Base-by-base conservation (phyloP, 2,113 vertebrate species). In the Dromiciops gliroides region DNA sequence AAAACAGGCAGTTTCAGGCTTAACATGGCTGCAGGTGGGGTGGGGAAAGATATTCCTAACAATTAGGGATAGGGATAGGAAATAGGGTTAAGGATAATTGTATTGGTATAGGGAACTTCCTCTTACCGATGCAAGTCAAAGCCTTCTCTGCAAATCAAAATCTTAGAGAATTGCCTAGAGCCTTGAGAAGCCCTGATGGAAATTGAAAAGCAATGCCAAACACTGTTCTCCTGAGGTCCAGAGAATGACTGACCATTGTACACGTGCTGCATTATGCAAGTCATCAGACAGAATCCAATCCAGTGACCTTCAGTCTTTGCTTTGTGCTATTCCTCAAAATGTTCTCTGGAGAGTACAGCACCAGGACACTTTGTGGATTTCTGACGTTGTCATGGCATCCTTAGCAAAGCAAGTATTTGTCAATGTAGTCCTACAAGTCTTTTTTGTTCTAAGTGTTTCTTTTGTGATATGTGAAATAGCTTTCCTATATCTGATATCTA, bases 281-380 rank as follows among this genome's bases (percentile, higher is more conserved):
- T 25, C 37, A 51, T 92, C 92, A 93, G 51, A 50, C 93, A 96
- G 50, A 24, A 50, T 92, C 50, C 67, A 95, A 92, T 93, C 92
- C 49, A 89, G 28, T 88, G 22, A 96, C 50, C 50, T 96, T 95
- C 47, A 94, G 49, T 67, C 88, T 96, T 95, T 49, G 93, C 23
- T 91, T 50, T 56, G 89, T 9, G 91, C 52, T 94, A 48, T 28
- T 94, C 89, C 92, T 94, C 92, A 96, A 94, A 95, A 93, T 92
- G 9, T 90, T 91, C 93, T 94, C 51, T 92, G 49, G 89, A 94
- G 96, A 92, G n/a, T 91, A 19, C 14, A 92, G 31, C 28, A 95
- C 94, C 89, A 91, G 89, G 48, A 91, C 90, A 19, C 60, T 75
- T 75, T 83, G 67, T n/a, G 44, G 37, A 83, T 83, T 83, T 83